Percentiles rank a stretch among this genome's conserved stretches.
phyloP scores from a whole-genome alignment of 2,113 vertebrate genomes.

The Hypomesus transpacificus region DNA sequence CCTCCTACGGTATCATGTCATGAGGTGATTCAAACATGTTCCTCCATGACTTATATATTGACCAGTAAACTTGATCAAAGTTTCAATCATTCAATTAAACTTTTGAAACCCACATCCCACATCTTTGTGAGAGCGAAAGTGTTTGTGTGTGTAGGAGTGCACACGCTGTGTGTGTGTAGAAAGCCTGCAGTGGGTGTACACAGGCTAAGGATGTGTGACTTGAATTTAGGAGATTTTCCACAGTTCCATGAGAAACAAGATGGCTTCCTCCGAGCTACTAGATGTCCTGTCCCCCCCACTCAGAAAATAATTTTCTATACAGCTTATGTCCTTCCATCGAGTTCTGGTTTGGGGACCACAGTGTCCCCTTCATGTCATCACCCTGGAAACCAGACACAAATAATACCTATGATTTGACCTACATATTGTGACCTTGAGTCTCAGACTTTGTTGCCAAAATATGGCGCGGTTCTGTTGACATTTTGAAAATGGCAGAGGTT shows the following conservation, averaged over 20 bases:
- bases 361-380: not conserved
- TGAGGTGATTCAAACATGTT: conserved; percentile 27
- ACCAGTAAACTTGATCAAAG: conserved; percentile 34
- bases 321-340: not conserved
- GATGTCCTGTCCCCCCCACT: no score
- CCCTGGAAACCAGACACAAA: not conserved
- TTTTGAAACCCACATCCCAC: no score
- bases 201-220: not conserved
- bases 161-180: not conserved
- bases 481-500: conserved; percentile 1
- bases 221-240: no score
- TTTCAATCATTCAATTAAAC: no score
- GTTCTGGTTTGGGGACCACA: not conserved
- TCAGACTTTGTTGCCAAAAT: not conserved
- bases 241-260: no score
- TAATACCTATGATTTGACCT: conserved; percentile 1
- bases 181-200: not conserved
- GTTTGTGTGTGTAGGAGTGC: not conserved
- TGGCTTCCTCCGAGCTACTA: no score
- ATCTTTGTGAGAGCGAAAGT: not conserved
- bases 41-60: conserved; percentile 35
- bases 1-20: conserved; percentile 34
- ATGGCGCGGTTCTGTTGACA: not conserved
- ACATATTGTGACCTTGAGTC: not conserved
- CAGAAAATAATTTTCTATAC: not conserved